Evolutionary conservation across 2,888 invertebrate genomes (phyloP).

Genomic region (Alloscopus bannaensis): DNA sequence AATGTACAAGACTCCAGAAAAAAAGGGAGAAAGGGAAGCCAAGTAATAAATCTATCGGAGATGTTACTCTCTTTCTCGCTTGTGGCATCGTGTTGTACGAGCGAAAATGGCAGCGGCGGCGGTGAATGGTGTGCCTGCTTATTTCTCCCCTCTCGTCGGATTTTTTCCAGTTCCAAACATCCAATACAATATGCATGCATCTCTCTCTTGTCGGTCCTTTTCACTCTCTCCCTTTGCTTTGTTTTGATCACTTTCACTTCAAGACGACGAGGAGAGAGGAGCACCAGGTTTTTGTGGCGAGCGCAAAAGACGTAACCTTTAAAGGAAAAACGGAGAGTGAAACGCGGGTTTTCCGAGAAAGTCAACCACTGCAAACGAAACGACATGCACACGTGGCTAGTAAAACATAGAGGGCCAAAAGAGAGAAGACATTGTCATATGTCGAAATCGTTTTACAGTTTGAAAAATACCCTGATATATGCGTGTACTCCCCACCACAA

Average conservation of each 20-base stretch:
- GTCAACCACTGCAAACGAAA: slow-evolving; percentile 8
- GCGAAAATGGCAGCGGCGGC: slow-evolving; percentile 15
- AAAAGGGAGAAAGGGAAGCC: slow-evolving; percentile 47
- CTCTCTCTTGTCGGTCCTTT: background rate
- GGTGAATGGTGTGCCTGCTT: slow-evolving; percentile 13
- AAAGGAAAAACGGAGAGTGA: background rate
- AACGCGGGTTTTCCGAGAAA: slow-evolving; percentile 32
- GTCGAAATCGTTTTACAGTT: too few relatives aligned
- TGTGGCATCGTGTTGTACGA: background rate
- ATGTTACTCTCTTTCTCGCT: too few relatives aligned
- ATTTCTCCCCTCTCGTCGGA: background rate
- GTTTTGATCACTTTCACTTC: slow-evolving; percentile 60
- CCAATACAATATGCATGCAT: slow-evolving; percentile 14
- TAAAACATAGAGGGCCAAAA: too few relatives aligned
- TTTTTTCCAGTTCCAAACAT: background rate
- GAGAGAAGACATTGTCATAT: background rate
- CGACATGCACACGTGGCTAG: too few relatives aligned
- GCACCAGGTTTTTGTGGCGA: background rate
- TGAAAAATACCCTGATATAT: too few relatives aligned
- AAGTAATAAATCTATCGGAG: slow-evolving; percentile 63
- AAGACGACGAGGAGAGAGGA: background rate
- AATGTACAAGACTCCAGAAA: background rate
- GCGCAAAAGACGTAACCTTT: background rate
- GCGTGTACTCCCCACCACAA: too few relatives aligned
- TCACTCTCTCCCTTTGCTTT: slow-evolving; percentile 36